Percentiles rank a stretch among this genome's conserved stretches.
These are phyloP conservation scores for Ellobium chinense DNA, from an alignment of 2,888 invertebrate genomes.

Conservation along the genomic window DNA sequence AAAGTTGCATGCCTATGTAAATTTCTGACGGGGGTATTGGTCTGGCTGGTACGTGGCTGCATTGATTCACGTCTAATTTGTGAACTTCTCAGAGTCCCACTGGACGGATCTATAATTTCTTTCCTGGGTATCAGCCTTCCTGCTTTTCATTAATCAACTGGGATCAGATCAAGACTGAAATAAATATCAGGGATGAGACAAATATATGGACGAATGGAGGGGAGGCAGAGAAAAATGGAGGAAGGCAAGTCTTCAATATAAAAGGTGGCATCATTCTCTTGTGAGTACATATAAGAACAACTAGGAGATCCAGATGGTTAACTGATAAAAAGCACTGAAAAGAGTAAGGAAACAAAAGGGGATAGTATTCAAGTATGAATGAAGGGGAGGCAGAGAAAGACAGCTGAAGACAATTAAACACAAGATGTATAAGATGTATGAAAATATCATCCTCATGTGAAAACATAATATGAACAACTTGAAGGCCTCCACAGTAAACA, in stretches of 20 bases:
- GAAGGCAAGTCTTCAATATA: background rate
- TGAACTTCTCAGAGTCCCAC: background rate
- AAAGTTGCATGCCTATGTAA: background rate
- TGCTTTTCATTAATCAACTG: no score
- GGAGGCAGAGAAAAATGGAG: background rate
- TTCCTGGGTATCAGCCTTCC: no score
- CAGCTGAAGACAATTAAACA: no score
- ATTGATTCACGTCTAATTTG: background rate
- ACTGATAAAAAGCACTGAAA: background rate
- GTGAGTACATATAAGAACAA: background rate
- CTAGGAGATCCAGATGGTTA: background rate
- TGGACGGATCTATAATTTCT: background rate
- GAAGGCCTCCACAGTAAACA: no score
- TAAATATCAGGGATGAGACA: no score
- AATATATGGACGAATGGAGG: no score
- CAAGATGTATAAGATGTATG: no score
- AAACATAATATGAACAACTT: no score
- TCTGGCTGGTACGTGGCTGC: background rate
- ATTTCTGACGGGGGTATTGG: background rate
- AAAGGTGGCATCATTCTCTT: background rate
- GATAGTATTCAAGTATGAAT: no score
- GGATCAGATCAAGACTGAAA: no score
- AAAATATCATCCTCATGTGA: no score
- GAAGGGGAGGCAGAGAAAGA: no score
- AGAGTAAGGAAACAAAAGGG: background rate